Evolutionary conservation across 2,888 invertebrate species (phyloP).

Genomic region (Drosophila flavopinicola): DNA sequence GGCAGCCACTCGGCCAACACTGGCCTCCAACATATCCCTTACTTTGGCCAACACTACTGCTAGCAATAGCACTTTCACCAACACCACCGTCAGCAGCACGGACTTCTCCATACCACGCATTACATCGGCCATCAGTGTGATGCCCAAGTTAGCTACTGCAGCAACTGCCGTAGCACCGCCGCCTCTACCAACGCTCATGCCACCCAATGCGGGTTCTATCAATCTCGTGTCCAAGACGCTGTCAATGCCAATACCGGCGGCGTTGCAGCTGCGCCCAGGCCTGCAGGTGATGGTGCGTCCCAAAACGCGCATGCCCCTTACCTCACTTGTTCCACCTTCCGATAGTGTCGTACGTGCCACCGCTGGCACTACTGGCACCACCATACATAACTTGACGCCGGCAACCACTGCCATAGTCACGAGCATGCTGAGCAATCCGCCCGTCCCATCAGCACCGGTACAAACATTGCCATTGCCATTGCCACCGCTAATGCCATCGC

Average conservation of each 20-base stretch:
- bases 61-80: not conserved
- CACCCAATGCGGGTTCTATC: too few relatives aligned
- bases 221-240: not conserved
- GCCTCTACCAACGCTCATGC: not conserved
- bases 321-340: not conserved
- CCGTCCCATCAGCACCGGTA: not conserved
- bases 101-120: not conserved
- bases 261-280: slow-evolving; percentile 6
- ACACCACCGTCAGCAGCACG: not conserved
- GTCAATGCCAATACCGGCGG: not conserved
- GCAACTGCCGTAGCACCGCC: not conserved
- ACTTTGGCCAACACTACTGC: not conserved
- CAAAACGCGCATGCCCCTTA: not conserved
- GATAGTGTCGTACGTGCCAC: not conserved
- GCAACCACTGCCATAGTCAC: not conserved
- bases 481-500: not conserved
- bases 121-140: slow-evolving; percentile 1
- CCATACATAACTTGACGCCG: not conserved
- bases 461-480: not conserved
- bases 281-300: not conserved
- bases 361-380: not conserved
- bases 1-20: not conserved
- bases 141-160: not conserved
- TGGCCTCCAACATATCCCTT: not conserved
- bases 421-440: too few relatives aligned